phyloP scores from a whole-genome alignment of 2,113 vertebrate species.

The Castor canadensis region DNA sequence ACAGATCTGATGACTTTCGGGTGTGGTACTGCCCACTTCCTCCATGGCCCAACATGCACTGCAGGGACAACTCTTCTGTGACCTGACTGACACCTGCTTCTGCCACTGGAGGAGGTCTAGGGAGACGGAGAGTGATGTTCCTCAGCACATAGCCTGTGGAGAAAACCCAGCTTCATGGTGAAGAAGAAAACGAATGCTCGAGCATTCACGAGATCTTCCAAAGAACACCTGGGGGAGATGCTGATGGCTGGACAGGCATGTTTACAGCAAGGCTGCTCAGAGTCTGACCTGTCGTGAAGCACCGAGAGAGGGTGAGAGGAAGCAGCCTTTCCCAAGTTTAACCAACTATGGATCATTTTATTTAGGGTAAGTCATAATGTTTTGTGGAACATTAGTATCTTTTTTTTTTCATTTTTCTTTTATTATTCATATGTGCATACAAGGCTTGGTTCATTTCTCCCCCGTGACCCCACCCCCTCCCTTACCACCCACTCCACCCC shows the following conservation, averaged over 20 bases:
- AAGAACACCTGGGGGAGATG: neutral
- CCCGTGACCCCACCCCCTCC: too few relatives aligned
- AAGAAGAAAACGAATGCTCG: accelerated
- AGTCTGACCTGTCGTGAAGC: neutral
- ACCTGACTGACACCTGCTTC: neutral
- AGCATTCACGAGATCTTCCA: neutral
- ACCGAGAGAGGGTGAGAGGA: neutral
- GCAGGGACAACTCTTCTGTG: neutral
- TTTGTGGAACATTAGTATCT: neutral
- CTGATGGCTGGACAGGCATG: neutral
- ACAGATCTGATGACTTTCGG: neutral
- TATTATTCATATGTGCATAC: too few relatives aligned
- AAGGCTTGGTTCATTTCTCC: too few relatives aligned
- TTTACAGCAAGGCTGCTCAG: neutral
- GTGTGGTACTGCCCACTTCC: accelerated
- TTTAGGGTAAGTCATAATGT: neutral
- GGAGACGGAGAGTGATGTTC: too few relatives aligned
- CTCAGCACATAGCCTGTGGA: accelerated
- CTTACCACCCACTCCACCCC: too few relatives aligned
- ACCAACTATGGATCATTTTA: neutral
- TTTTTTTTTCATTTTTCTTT: too few relatives aligned
- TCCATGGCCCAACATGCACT: accelerated
- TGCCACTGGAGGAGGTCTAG: too few relatives aligned
- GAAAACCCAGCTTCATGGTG: accelerated
- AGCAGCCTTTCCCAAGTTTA: neutral